Evolutionary conservation across 2,113 vertebrate species (phyloP).

Genomic region (Rutilus rutilus): DNA sequence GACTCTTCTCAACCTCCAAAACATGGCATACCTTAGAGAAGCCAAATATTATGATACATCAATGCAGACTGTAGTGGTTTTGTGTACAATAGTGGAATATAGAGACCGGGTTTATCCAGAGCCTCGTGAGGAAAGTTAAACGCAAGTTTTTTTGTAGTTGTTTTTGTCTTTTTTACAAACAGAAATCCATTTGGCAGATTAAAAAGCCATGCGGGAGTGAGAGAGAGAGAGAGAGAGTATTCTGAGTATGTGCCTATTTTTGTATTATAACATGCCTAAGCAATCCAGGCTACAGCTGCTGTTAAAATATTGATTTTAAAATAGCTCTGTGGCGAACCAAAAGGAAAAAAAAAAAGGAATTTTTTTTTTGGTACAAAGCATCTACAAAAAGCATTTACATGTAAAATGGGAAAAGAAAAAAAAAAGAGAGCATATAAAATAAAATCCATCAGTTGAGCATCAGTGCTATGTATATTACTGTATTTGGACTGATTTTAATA

Average conservation of each 20-base stretch:
- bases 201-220: slow-evolving; percentile 68
- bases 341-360: slow-evolving; percentile 63
- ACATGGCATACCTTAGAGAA: slow-evolving; percentile 34
- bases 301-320: slow-evolving; percentile 79
- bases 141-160: slow-evolving; percentile 28
- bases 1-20: neutral
- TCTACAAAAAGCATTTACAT: slow-evolving; percentile 88
- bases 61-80: slow-evolving; percentile 70
- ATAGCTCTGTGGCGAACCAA: slow-evolving; percentile 70
- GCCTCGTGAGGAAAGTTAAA: slow-evolving; percentile 66
- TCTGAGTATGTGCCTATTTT: slow-evolving; percentile 77
- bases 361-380: slow-evolving; percentile 90
- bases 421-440: slow-evolving; percentile 82
- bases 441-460: slow-evolving; percentile 84
- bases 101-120: slow-evolving; percentile 60
- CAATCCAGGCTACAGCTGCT: slow-evolving; percentile 72
- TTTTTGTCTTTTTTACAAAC: slow-evolving; percentile 59
- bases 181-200: slow-evolving; percentile 69
- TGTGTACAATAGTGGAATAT: slow-evolving; percentile 69
- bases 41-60: slow-evolving; percentile 33
- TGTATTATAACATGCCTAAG: slow-evolving; percentile 76
- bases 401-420: slow-evolving; percentile 81
- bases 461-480: slow-evolving; percentile 79
- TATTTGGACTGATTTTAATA: slow-evolving; percentile 87
- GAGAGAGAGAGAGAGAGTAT: slow-evolving; percentile 58